Conservation (phyloP, 2,888 invertebrate genomes). For the Athetis lepigone region DNA sequence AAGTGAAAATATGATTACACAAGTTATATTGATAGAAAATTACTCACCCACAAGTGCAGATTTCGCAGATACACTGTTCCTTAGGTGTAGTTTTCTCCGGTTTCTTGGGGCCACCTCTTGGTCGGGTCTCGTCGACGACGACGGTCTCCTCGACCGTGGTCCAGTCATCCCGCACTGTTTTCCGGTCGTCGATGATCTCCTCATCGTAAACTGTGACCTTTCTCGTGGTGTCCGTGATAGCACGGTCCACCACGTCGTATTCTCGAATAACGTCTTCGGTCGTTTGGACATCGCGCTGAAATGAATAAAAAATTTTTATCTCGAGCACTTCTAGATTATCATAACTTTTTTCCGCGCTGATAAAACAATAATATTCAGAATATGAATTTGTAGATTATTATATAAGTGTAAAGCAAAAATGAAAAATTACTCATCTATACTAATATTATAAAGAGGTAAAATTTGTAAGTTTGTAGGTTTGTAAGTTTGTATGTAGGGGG, state of each 20-base stretch:
- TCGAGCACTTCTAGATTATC: constrained; percentile 11
- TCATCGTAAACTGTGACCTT: constrained; percentile 87
- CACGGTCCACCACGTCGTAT: constrained; percentile 88
- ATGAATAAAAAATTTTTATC: constrained; percentile 57
- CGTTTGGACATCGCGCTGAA: constrained; percentile 88
- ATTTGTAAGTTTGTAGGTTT: no score
- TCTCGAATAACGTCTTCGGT: constrained; percentile 86
- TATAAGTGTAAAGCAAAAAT: no score
- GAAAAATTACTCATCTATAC: no score
- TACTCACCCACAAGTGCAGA: constrained; percentile 97
- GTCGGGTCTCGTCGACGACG: constrained; percentile 82
- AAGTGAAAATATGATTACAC: constrained; percentile 51
- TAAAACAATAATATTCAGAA: constrained; percentile 9
- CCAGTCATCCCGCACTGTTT: constrained; percentile 86
- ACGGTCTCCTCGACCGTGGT: constrained; percentile 80
- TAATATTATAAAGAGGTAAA: no score
- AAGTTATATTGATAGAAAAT: constrained; percentile 1
- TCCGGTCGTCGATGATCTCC: constrained; percentile 84
- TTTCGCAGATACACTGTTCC: constrained; percentile 97
- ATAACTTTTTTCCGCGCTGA: constrained; percentile 17
- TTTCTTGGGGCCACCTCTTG: constrained; percentile 85
- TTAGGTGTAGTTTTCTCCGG: constrained; percentile 87
- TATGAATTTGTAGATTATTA: not conserved
- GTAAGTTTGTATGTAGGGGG: no score
- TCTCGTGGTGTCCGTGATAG: constrained; percentile 86